Percentiles rank a stretch among this genome's conserved stretches.
Conservation (phyloP, 2,888 invertebrate species). For the Maniola hyperantus region DNA sequence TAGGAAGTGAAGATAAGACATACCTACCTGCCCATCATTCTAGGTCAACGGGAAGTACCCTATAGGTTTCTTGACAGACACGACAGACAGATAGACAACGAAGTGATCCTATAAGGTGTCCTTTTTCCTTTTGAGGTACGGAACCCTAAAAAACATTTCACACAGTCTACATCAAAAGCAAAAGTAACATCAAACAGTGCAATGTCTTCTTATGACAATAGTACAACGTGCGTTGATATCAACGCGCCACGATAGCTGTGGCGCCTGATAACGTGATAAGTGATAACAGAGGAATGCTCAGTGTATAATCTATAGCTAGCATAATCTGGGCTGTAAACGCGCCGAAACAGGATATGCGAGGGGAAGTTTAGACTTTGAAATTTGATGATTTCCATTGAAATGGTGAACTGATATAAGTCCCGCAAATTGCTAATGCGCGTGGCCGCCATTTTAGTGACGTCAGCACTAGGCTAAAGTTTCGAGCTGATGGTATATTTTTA, state of each 20-base stretch:
- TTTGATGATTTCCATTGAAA: background rate
- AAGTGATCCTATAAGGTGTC: no score
- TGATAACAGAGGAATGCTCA: constrained; percentile 39
- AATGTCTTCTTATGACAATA: constrained; percentile 28
- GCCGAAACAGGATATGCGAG: constrained; percentile 30
- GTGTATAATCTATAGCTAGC: constrained; percentile 30
- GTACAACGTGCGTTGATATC: constrained; percentile 47
- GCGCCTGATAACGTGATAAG: constrained; percentile 47
- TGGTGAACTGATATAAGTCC: background rate
- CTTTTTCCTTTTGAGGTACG: no score
- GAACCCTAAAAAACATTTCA: no score
- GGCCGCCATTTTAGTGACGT: no score
- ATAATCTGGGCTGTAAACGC: constrained; percentile 32
- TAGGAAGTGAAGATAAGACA: no score
- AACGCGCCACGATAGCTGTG: constrained; percentile 54
- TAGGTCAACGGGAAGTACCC: no score
- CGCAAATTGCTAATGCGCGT: no score
- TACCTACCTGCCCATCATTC: no score
- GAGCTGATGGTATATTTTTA: no score
- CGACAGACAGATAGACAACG: no score
- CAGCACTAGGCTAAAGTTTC: no score
- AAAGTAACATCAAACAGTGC: constrained; percentile 13
- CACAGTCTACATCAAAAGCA: constrained; percentile 3
- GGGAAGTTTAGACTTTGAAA: background rate
- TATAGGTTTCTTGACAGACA: no score